Base-by-base conservation (phyloP, 1,140 invertebrate genomes). In the Gonatopus flavifemur region DNA sequence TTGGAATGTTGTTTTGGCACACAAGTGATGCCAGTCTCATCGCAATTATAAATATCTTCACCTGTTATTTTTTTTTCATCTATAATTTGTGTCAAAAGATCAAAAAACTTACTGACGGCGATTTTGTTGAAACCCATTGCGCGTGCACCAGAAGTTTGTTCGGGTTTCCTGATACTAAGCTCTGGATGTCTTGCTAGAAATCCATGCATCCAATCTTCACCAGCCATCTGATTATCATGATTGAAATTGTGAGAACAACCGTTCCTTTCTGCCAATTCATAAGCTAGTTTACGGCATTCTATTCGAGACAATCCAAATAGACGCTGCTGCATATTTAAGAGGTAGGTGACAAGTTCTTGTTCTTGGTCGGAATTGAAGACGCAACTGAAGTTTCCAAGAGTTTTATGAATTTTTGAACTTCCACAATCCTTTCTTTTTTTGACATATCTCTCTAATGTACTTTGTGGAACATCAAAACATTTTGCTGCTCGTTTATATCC, bases 1-100 rank as follows among this genome's bases (percentile, higher is more conserved):
- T 64, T 65, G 44, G 54, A 37, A 18, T 50, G 45, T 53, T 52
- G 60, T 41, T 66, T 62, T 20, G 55, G 53, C 9, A 69, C 65
- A n/a, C 49, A 57, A 10, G 53, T 57, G n/a, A 67, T 59, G 8
- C 64, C 69, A 33, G 62, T 67, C 50, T 71, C 62, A 49, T 71
- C 69, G 1, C 62, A 52, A 49, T 69, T 68, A 45, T 53, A 69
- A 13, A 66, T 52, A 45, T 32, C 35, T 13, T 47, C 43, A 3
- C 22, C 21, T 13, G 42, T 46, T 31, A 52, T 9, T 10, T 38
- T 7, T 40, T 20, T 39, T 13, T 37, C 10, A 9, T 37, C 13
- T 13, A 52, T 37, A 12, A 33, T 21, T 16, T 15, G 15, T n/a
- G 31, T 22, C 6, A 49, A 32, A 36, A 49, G 39, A 16, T 48